These are phyloP conservation scores for Chaenogobius annularis DNA, from an alignment of 2,113 vertebrate species.

Conservation along the genomic window DNA sequence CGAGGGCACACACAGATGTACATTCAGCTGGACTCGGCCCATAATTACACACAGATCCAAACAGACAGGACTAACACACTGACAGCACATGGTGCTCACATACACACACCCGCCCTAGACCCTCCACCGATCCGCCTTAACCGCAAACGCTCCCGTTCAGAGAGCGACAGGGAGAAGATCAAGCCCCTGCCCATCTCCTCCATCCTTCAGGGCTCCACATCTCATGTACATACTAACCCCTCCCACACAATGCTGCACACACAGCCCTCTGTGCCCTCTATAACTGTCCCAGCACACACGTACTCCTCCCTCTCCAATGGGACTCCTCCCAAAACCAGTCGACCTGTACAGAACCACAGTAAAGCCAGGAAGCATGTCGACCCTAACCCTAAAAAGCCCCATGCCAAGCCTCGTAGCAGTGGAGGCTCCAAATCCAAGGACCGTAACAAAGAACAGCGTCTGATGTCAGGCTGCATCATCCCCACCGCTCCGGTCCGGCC, in stretches of 20 bases:
- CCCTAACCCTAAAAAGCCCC: constrained; percentile 89
- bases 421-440: constrained; percentile 90
- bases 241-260: constrained; percentile 81
- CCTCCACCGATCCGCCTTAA: constrained; percentile 86
- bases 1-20: constrained; percentile 66
- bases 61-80: constrained; percentile 71
- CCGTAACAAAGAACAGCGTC: constrained; percentile 88
- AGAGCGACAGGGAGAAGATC: constrained; percentile 95
- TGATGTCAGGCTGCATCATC: constrained; percentile 85
- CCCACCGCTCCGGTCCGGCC: constrained; percentile 88
- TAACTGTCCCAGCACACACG: constrained; percentile 78
- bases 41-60: constrained; percentile 72
- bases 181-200: constrained; percentile 92
- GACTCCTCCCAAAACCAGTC: constrained; percentile 86
- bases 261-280: constrained; percentile 76
- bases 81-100: constrained; percentile 74
- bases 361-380: constrained; percentile 92
- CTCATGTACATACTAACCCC: constrained; percentile 81
- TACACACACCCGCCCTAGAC: constrained; percentile 74
- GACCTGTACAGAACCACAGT: constrained; percentile 84
- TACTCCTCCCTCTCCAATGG: constrained; percentile 78
- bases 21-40: constrained; percentile 65
- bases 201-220: constrained; percentile 87
- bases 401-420: constrained; percentile 87
- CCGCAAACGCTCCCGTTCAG: constrained; percentile 92